These are phyloP conservation scores for Coelopa frigida DNA, from an alignment of 1,140 invertebrate species.

Conservation along the genomic window DNA sequence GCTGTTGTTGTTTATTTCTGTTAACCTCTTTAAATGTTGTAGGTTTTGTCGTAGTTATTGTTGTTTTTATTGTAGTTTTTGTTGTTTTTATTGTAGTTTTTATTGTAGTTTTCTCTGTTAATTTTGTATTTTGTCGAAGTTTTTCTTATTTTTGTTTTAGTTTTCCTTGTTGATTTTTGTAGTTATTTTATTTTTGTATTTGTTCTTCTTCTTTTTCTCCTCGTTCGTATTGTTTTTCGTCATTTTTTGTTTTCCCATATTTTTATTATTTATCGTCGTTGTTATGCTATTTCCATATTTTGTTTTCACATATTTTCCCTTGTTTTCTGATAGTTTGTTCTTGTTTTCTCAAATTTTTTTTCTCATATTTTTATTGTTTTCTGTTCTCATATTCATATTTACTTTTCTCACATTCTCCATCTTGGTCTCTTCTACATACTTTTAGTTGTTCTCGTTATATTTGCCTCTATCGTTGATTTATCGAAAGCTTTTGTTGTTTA, in stretches of 20 bases:
- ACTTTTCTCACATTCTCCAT: not conserved
- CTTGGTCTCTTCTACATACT: not conserved
- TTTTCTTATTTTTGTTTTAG: conserved; percentile 6
- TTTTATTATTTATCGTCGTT: not conserved
- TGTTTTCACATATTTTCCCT: not conserved
- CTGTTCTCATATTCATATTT: not conserved
- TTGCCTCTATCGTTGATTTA: no score
- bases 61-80: not conserved
- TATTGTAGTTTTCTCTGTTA: not conserved
- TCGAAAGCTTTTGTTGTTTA: no score
- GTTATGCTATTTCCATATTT: no score
- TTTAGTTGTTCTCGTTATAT: no score
- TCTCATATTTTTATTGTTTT: not conserved
- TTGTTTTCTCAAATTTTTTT: no score
- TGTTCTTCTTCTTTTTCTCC: not conserved
- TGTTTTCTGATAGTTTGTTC: no score
- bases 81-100: not conserved
- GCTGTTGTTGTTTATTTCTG: no score
- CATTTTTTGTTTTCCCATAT: not conserved
- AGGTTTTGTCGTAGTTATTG: not conserved
- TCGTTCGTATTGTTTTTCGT: not conserved
- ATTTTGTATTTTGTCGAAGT: not conserved
- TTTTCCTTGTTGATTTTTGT: not conserved
- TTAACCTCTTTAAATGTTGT: no score
- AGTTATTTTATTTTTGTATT: not conserved